Evolutionary conservation across 2,888 invertebrate genomes (phyloP), one percentile per base, ranked within the genome.

Genomic region (Synergus gifuensis): DNA sequence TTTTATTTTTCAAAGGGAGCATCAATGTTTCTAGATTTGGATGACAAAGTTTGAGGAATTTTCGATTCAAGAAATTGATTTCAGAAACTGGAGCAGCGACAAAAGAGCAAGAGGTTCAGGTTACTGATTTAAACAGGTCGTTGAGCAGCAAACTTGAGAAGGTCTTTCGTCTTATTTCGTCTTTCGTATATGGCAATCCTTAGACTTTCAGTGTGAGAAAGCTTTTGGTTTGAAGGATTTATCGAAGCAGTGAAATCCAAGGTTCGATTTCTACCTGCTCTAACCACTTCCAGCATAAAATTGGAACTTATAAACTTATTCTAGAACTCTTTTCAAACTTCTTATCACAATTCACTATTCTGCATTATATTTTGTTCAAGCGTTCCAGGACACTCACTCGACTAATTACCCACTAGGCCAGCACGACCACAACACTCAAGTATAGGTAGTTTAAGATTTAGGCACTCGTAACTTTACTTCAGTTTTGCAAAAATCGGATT

Each of bases 311-410:
- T 28, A 69, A 9, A 69, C 49, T 49, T n/a, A 9, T n/a, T 44
- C 22, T 60, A 22, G 60, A 46, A 46, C 67, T 18, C 16, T 69
- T 18, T 69, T 22, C 4, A 0, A 18, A 22, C 60, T 22, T 14
- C 22, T n/a, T 69, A 49, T 49, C 4, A 16, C 69, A 69, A 49
- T 67, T 16, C 28, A 69, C 69, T 46, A 12, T 22, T 44, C 7
- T 64, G 36, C 14, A 22, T 16, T 49, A 46, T 36, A 28, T 49
- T 16, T 44, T 67, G 18, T 36, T 36, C 36, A 14, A 69, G 11
- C 54, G 78, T 78, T 78, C 18, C 78, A 78, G 58, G 58, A 67
- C 64, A 77, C 77, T 66, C 64, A 66, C 58, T 77, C 49, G 77
- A 36, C 18, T 64, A 67, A 78, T 77, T 67, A 58, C 12, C 40